Percentiles rank a stretch among this genome's conserved stretches.
These are phyloP conservation scores for Jacana jacana DNA, from an alignment of 2,113 vertebrate genomes.

Conservation along the genomic window DNA sequence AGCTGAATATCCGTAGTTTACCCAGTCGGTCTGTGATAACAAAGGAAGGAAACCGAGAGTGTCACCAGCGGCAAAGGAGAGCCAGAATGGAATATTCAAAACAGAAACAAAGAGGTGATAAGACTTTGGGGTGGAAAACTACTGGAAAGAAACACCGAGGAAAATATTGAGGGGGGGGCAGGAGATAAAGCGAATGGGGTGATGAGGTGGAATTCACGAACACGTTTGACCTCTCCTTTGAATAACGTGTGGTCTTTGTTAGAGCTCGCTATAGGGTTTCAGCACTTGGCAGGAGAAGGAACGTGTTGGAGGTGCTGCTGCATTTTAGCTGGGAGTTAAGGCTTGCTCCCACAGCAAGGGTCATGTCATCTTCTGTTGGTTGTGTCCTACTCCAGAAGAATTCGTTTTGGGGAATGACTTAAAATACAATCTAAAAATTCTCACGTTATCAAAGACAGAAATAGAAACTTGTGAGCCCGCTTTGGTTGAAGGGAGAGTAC, in stretches of 20 bases:
- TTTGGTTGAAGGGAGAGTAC: not conserved
- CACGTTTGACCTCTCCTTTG: not conserved
- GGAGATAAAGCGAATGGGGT: not conserved
- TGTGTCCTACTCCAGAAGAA: not conserved
- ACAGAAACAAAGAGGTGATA: conserved; percentile 29
- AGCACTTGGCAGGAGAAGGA: not conserved
- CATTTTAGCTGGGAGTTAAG: not conserved
- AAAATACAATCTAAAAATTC: not conserved
- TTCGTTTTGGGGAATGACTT: not conserved
- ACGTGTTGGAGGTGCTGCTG: not conserved
- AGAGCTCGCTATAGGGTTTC: not conserved
- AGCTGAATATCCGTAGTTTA: not conserved
- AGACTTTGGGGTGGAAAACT: not conserved
- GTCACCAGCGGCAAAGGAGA: not conserved
- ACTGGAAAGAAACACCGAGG: not conserved
- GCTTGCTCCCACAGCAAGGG: not conserved
- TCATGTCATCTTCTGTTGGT: not conserved
- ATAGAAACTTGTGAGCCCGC: not conserved
- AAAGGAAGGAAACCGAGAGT: conserved; percentile 11
- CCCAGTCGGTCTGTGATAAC: not conserved
- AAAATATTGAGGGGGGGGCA: not conserved
- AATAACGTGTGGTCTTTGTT: not conserved
- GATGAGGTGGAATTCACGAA: conserved; percentile 16
- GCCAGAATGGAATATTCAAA: not conserved
- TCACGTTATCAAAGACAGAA: not conserved